Evolutionary conservation across 2,797 vertebrate genomes (phyloP), one percentile per base, ranked within the genome.

Genomic region (Manis pentadactyla): DNA sequence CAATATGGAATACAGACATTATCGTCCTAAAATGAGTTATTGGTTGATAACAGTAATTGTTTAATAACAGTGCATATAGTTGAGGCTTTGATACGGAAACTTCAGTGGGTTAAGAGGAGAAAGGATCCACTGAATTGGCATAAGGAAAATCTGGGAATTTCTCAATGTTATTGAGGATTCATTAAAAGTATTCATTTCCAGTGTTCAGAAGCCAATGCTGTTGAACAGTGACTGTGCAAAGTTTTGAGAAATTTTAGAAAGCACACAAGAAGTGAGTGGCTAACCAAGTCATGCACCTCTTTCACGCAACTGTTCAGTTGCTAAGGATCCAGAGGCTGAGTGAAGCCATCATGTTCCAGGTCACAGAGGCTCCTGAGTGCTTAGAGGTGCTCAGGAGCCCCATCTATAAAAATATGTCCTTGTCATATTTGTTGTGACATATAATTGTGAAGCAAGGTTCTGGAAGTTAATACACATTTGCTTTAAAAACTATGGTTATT

Each of bases 261-360:
- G 27, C 19, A 75, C 17, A 55, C 11, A 68, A 55, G 59, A 1
- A 71, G n/a, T 51, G 23, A 29, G 19, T 31, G 21, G 19, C 11
- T 69, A 46, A 39, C 17, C 34, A 34, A 37, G 6, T 5, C 11
- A 39, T 4, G 1, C 2, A 4, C 6, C 25, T 7, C 0, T n/a
- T 34, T 85, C 10, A n/a, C 14, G 3, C 1, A 42, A 2, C 11
- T 55, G 29, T 55, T 78, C 9, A 55, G 18, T 34, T 59, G 29
- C 66, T 68, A 31, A 18, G 27, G 2, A 55, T 15, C 13, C 25
- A 59, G n/a, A 39, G 7, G 0, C 29, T 53, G 11, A 23, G 5
- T 23, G 39, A 78, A 31, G 13, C 1, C 8, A 6, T 13, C 27
- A 25, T 9, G 7, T 59, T 68, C 55, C 53, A 19, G 59, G 4